A percentile compares a stretch with the other conserved stretches of the same genome.
These are phyloP conservation scores for Columba guinea DNA, from an alignment of 2,797 vertebrate genomes.

Conservation along the genomic window DNA sequence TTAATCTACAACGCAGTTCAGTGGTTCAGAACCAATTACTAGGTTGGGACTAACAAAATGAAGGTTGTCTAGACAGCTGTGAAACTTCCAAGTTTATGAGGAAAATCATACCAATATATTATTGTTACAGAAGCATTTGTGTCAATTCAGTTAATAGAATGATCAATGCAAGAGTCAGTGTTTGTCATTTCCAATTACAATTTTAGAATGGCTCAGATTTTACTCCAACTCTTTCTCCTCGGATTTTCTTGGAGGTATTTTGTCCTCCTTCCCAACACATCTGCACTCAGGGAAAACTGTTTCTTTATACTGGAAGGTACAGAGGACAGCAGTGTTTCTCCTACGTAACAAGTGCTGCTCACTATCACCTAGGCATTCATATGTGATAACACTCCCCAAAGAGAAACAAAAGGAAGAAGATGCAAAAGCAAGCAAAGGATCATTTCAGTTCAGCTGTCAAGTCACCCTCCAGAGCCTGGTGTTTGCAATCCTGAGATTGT, in stretches of 20 bases:
- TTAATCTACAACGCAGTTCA: slow-evolving; percentile 47
- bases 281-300: neutral
- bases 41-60: neutral
- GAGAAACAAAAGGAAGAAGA: neutral
- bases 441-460: neutral
- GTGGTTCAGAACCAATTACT: slow-evolving; percentile 23
- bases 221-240: neutral
- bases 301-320: neutral
- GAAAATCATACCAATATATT: slow-evolving; percentile 7
- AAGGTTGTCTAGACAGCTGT: slow-evolving; percentile 11
- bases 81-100: slow-evolving; percentile 13
- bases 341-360: neutral
- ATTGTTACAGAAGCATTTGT: slow-evolving; percentile 14
- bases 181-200: neutral
- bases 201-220: neutral
- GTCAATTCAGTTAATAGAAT: neutral
- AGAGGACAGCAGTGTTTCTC: neutral
- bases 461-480: neutral
- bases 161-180: neutral
- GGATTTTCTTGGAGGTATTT: neutral
- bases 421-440: neutral
- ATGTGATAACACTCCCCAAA: neutral
- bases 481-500: fast-evolving
- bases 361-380: neutral
- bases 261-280: neutral